These are phyloP conservation scores for Adela reaumurella DNA, from an alignment of 2,888 invertebrate species.

Conservation along the genomic window DNA sequence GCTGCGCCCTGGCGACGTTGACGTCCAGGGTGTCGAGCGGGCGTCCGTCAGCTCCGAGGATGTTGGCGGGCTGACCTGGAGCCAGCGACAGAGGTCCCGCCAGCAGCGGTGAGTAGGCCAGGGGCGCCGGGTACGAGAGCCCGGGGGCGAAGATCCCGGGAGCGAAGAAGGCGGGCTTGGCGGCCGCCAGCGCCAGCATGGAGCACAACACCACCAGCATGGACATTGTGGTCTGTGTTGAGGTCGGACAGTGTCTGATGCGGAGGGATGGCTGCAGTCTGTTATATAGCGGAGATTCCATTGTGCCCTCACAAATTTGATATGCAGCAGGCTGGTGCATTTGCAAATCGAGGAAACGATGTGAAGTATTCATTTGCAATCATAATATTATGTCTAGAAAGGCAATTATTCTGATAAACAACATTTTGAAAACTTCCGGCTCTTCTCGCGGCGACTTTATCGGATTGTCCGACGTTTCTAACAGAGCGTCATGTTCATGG, in stretches of 20 bases:
- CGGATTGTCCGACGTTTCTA: no score
- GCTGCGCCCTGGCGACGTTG: constrained; percentile 41
- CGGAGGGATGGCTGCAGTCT: not conserved
- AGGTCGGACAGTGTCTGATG: constrained; percentile 37
- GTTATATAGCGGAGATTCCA: not conserved
- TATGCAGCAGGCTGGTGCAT: no score
- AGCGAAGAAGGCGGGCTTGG: constrained; percentile 30
- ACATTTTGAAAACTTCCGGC: no score
- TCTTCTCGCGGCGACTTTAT: no score
- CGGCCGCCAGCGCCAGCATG: constrained; percentile 55
- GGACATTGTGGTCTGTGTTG: constrained; percentile 50
- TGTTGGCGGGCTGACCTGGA: constrained; percentile 42
- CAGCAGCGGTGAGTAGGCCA: constrained; percentile 11
- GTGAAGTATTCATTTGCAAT: no score
- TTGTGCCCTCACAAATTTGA: no score
- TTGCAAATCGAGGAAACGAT: no score
- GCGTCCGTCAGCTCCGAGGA: constrained; percentile 38
- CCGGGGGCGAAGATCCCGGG: not conserved
- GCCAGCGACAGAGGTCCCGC: constrained; percentile 42
- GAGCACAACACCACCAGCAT: constrained; percentile 61
- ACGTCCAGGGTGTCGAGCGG: constrained; percentile 44
- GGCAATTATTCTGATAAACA: no score
- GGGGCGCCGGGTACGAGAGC: not conserved
- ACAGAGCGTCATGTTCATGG: no score
- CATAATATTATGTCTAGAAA: no score